phyloP scores from a whole-genome alignment of 2,113 vertebrate species.

The Prunella fulvescens region DNA sequence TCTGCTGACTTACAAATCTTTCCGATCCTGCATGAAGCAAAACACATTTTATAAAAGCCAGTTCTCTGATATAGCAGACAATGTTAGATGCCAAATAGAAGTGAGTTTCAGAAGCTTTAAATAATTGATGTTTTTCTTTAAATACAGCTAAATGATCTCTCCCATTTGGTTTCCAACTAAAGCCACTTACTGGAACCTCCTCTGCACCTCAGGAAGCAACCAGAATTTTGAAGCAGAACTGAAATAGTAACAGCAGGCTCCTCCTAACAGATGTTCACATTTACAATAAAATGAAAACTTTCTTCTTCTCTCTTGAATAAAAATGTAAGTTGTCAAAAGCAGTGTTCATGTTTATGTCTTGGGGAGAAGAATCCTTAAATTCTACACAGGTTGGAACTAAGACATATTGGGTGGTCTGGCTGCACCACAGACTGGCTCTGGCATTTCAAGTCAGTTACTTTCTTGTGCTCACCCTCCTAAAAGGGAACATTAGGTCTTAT shows the following conservation, averaged over 20 bases:
- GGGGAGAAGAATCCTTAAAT: background rate
- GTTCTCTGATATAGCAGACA: background rate
- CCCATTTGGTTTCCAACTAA: slow-evolving; percentile 3
- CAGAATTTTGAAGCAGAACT: slow-evolving; percentile 44
- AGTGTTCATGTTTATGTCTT: background rate
- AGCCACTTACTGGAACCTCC: slow-evolving; percentile 40
- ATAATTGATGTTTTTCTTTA: slow-evolving; percentile 1
- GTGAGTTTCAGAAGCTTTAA: background rate
- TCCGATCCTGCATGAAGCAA: background rate
- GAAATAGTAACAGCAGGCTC: slow-evolving; percentile 10
- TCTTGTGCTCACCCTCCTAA: background rate
- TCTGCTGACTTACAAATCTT: background rate
- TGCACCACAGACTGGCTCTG: background rate
- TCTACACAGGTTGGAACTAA: background rate
- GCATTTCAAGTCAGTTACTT: background rate
- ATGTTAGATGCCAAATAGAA: background rate
- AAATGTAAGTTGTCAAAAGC: slow-evolving; percentile 25
- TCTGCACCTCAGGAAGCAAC: slow-evolving; percentile 32
- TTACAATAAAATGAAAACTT: background rate
- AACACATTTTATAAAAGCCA: background rate
- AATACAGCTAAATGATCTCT: slow-evolving; percentile 20
- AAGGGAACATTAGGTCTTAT: background rate
- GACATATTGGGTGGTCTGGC: background rate
- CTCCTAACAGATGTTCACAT: slow-evolving; percentile 59
- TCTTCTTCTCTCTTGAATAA: slow-evolving; percentile 4